Base-by-base conservation (phyloP, 2,888 invertebrate species). In the Lepidocyrtoides sp. region DNA sequence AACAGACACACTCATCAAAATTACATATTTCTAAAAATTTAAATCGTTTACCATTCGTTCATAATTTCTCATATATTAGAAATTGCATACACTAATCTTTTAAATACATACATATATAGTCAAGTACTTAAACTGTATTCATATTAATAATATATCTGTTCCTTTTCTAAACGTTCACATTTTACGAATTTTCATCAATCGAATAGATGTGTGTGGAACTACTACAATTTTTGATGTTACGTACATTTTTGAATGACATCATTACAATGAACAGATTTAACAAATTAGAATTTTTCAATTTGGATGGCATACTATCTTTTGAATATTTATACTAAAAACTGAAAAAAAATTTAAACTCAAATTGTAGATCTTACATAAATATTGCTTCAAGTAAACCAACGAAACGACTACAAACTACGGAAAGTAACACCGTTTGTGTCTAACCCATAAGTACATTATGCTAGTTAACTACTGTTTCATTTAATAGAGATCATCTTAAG, bases 241-340 rank as follows among this genome's bases (percentile, higher is more conserved):
- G 7, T 44, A 72, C 7, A 4, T 69, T 32, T 36, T 17, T 17
- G 17, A 29, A 69, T 36, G 41, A 69, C 69, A 41, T 69, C 63
- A 72, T 72, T 48, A 44, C 44, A 72, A 23, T 44, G 4, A 72
- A 72, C 72, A 72, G 1, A 69, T 36, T 41, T 41, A 41, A n/a
- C 72, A 72, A 72, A 72, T 72, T 26, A 69, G 36, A 72, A 72
- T 72, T 44, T 41, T 72, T 72, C 72, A 72, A 48, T 72, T 72
- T 72, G 72, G 72, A 44, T 72, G 72, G 72, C 72, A 72, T 72
- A 44, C 72, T 72, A 44, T 48, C 0, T 72, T 8, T 20, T 69
- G 8, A 44, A 10, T 72, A n/a, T 66, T 32, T 32, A n/a, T n/a
- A n/a, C n/a, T n/a, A n/a, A 66, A 60, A 26, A 60, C 8, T 32